Evolutionary conservation across 2,888 invertebrate genomes (phyloP), one percentile per base, ranked within the genome.

Genomic region (Erebia epiphron): DNA sequence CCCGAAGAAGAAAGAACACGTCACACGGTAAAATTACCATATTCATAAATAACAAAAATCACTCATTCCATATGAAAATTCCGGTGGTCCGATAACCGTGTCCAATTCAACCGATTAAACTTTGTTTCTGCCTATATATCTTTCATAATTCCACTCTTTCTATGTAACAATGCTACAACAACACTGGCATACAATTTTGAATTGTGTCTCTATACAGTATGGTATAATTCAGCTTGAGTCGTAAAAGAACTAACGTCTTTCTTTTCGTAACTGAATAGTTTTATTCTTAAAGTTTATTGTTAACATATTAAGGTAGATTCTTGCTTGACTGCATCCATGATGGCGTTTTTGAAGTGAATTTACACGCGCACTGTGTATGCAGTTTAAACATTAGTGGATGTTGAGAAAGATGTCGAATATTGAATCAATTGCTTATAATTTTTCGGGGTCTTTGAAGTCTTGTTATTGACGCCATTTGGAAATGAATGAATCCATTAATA

Each of bases 71-170:
- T 64, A 35, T 61, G 67, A 60, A 61, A 61, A 49, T 56, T 60
- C 67, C 77, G 75, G 77, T 76, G 76, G 78, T 72, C 74, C 71
- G 82, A 84, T 78, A 77, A 62, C 80, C 88, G 84, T 82, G 78
- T 82, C 90, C 73, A 88, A 91, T 85, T 75, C 70, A 69, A 78
- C 82, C 85, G 87, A 91, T 90, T 82, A 83, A 80, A 82, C 75
- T 80, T 88, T 90, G 86, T 88, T 80, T 83, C 82, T 86, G 82
- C 82, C 84, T 84, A 84, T 81, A 73, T 72, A 72, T 71, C 67
- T 67, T 61, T 62, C 67, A 65, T 67, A 69, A 64, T 60, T 57
- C 67, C 16, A 50, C 69, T 69, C 63, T 69, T 60, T 61, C 57
- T 52, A 16, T 57, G 54, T 57, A 67, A 68, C 65, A 69, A 54